Percentiles rank a stretch among this genome's conserved stretches.
Conservation (phyloP, 1,140 invertebrate species). For the Medauroidea extradentata region DNA sequence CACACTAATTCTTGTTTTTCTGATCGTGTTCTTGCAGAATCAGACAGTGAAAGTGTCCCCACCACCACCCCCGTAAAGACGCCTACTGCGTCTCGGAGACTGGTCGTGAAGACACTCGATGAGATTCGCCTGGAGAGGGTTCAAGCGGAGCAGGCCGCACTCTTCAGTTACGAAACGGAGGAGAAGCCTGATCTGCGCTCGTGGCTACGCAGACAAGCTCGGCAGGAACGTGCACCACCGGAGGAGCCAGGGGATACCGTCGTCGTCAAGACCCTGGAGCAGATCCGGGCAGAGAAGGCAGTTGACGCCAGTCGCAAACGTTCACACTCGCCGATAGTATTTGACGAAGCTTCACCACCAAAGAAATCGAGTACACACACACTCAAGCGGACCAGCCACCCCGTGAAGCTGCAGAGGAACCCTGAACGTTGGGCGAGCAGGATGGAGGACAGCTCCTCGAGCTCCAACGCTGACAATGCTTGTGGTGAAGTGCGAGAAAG, state of each 20-base stretch:
- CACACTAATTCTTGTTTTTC: constrained; percentile 10
- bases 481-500: no score
- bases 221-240: background rate
- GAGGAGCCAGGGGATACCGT: background rate
- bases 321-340: constrained; percentile 9
- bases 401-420: background rate
- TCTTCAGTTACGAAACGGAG: constrained; percentile 51
- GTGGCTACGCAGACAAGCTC: background rate
- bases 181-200: constrained; percentile 9
- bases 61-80: constrained; percentile 53
- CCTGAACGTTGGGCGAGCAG: background rate
- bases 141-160: constrained; percentile 60
- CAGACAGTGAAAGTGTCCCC: constrained; percentile 61
- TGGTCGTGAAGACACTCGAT: constrained; percentile 59
- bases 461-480: background rate
- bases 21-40: constrained; percentile 62
- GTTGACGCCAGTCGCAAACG: background rate
- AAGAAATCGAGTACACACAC: background rate
- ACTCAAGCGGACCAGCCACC: no score
- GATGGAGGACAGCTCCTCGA: background rate
- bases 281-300: constrained; percentile 9
- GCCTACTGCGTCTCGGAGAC: constrained; percentile 30
- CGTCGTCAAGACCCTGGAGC: constrained; percentile 7
- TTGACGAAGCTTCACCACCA: background rate
- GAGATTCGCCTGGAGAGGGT: constrained; percentile 61